Conservation (phyloP, 2,113 vertebrate species). For the Nyctibius bracteatus region DNA sequence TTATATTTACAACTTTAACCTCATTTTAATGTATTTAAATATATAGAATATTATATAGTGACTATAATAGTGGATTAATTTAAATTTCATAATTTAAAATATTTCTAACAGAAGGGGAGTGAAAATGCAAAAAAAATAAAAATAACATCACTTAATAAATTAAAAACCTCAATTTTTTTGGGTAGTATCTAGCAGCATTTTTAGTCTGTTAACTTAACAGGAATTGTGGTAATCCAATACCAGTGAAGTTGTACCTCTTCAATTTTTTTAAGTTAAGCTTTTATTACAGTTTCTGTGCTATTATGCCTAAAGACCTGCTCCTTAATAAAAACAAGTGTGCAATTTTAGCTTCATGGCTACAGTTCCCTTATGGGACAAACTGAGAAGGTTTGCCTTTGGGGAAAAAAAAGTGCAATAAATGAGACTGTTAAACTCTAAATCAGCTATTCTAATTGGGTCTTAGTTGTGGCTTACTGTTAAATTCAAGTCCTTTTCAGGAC, state of each 20-base stretch:
- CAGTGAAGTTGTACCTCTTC: neutral
- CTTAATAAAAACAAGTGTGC: neutral
- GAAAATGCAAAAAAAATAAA: neutral
- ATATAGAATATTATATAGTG: neutral
- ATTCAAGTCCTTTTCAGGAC: neutral
- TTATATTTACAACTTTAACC: neutral
- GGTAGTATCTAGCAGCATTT: neutral
- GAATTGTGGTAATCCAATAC: neutral
- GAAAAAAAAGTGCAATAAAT: neutral
- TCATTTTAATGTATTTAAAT: neutral
- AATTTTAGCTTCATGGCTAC: neutral
- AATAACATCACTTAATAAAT: neutral
- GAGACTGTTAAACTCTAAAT: neutral
- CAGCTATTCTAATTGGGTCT: neutral
- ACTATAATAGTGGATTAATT: neutral
- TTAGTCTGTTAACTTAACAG: neutral
- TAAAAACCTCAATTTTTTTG: rapidly evolving
- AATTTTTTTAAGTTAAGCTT: neutral
- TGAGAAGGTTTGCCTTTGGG: neutral
- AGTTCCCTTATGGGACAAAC: neutral
- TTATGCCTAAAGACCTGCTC: neutral
- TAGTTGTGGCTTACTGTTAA: neutral
- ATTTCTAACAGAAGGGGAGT: neutral
- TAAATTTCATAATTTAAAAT: neutral
- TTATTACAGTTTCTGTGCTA: neutral